Evolutionary conservation across 1,140 invertebrate genomes (phyloP).

Genomic region (Pseudomyrmex concolor): DNA sequence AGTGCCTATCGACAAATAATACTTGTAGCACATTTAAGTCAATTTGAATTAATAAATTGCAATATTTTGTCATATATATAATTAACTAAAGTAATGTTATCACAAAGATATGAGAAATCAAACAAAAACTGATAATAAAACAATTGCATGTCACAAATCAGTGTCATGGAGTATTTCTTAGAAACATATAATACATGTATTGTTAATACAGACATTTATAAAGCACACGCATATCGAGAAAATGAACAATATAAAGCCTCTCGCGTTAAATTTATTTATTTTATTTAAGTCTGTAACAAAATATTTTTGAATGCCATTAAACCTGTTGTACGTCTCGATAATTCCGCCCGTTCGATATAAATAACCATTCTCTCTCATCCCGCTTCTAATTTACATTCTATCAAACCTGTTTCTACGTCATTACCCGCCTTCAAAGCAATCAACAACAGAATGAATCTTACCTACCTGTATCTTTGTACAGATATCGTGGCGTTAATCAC

Average conservation of each 20-base stretch:
- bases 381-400: background rate
- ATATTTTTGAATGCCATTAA: background rate
- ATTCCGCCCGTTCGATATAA: background rate
- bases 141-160: background rate
- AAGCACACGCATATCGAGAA: too few species aligned
- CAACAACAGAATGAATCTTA: background rate
- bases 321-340: background rate
- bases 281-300: background rate
- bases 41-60: background rate
- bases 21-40: background rate
- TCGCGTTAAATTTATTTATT: background rate
- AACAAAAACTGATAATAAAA: constrained; percentile 4
- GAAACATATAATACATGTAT: too few species aligned
- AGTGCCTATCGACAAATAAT: background rate
- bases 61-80: background rate
- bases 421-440: background rate
- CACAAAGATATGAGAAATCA: background rate
- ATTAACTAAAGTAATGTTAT: background rate
- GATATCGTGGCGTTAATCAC: background rate
- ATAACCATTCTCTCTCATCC: background rate
- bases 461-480: background rate
- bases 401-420: background rate
- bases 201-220: too few species aligned
- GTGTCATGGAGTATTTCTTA: background rate
- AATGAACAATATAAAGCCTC: too few species aligned